Evolutionary conservation across 2,888 invertebrate genomes (phyloP).

Genomic region (Lacanobia wlatinum): DNA sequence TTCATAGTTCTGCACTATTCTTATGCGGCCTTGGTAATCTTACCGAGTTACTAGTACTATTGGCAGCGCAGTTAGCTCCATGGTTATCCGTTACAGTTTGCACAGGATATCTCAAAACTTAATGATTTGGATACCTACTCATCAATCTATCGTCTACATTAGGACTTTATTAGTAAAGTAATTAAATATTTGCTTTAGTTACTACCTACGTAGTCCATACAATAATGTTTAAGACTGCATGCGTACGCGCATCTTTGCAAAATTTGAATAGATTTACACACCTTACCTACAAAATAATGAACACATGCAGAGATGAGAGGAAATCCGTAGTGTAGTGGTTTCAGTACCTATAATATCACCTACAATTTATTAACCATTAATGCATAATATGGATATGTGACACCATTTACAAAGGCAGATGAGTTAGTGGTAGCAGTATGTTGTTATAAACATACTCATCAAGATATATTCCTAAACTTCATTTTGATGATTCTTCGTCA

Average conservation of each 20-base stretch:
- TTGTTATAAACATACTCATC: not conserved
- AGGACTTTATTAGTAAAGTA: not conserved
- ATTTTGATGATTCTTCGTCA: not conserved
- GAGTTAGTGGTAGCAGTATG: not conserved
- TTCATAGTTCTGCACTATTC: constrained; percentile 82
- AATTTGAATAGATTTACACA: too few relatives aligned
- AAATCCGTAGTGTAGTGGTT: too few relatives aligned
- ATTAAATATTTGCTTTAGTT: not conserved
- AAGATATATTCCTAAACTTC: not conserved
- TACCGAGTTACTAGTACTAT: constrained; percentile 75
- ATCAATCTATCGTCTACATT: not conserved
- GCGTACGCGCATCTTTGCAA: not conserved
- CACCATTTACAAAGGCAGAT: constrained; percentile 4
- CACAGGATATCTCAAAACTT: constrained; percentile 34
- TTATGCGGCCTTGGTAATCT: constrained; percentile 81
- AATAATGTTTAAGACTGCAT: not conserved
- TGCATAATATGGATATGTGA: constrained; percentile 8
- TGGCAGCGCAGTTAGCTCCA: constrained; percentile 59
- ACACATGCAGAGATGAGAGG: not conserved
- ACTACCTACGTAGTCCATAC: not conserved
- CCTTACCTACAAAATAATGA: not conserved
- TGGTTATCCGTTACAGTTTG: constrained; percentile 52
- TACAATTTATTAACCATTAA: constrained; percentile 1
- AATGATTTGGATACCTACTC: not conserved
- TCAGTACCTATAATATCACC: not conserved